Percentiles rank a stretch among this genome's conserved stretches.
Evolutionary conservation across 2,888 invertebrate species (phyloP).

Genomic region (Melipona beecheii): DNA sequence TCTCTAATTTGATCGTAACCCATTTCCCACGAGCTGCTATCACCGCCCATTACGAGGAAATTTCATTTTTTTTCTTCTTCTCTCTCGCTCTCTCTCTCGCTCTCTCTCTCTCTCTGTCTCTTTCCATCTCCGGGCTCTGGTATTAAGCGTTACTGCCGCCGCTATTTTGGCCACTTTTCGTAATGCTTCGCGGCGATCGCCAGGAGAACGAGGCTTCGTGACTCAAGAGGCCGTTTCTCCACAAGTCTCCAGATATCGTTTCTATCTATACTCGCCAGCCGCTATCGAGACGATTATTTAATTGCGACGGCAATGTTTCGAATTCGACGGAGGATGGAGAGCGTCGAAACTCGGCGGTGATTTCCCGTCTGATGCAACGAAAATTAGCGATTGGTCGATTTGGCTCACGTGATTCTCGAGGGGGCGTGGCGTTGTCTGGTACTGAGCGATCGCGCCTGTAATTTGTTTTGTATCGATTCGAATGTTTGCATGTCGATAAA

Average conservation of each 20-base stretch:
- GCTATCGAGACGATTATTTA: slow-evolving; percentile 47
- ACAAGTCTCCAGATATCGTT: slow-evolving; percentile 43
- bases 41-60: slow-evolving; percentile 62
- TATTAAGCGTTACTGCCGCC: slow-evolving; percentile 63
- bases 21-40: slow-evolving; percentile 65
- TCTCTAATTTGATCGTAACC: slow-evolving; percentile 78
- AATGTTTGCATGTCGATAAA: too few relatives aligned
- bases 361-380: background rate
- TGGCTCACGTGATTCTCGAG: too few relatives aligned
- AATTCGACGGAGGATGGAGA: slow-evolving; percentile 32
- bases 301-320: slow-evolving; percentile 37
- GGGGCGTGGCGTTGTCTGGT: too few relatives aligned
- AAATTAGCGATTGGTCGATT: too few relatives aligned
- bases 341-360: slow-evolving; percentile 17
- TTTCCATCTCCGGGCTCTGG: slow-evolving; percentile 1
- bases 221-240: slow-evolving; percentile 39
- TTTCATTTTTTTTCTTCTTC: slow-evolving; percentile 59
- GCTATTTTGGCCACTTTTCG: slow-evolving; percentile 58
- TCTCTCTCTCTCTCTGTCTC: background rate
- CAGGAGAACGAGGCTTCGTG: slow-evolving; percentile 2
- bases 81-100: too few relatives aligned
- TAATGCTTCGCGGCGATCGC: slow-evolving; percentile 42
- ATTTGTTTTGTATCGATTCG: too few relatives aligned
- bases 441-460: too few relatives aligned
- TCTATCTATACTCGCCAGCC: slow-evolving; percentile 16